Evolutionary conservation across 1,140 invertebrate species (phyloP).

Genomic region (Drosophila azteca): DNA sequence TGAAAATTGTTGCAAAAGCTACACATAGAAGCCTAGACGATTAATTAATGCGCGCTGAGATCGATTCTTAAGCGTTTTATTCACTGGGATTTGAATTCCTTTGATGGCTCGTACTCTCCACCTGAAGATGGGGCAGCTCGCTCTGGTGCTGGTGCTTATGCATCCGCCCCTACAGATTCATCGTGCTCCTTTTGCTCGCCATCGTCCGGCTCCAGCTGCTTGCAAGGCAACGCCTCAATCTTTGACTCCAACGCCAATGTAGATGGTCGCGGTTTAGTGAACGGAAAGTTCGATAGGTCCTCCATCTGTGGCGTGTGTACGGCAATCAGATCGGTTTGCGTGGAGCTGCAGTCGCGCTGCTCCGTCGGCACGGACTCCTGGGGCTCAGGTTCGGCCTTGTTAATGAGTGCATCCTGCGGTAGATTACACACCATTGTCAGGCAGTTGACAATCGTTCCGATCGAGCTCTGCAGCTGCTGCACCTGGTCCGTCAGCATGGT

Average conservation of each 20-base stretch:
- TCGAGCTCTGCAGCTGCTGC: constrained; percentile 89
- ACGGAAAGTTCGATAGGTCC: constrained; percentile 75
- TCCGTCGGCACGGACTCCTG: constrained; percentile 34
- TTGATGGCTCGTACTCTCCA: not conserved
- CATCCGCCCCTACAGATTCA: constrained; percentile 33
- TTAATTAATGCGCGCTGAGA: constrained; percentile 53
- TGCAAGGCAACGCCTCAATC: constrained; percentile 43
- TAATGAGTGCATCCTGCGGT: constrained; percentile 82
- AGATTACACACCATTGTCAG: constrained; percentile 85
- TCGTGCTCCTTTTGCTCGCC: constrained; percentile 46
- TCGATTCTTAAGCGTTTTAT: constrained; percentile 53
- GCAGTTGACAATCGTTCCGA: constrained; percentile 89
- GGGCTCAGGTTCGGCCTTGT: constrained; percentile 53
- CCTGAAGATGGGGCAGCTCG: too few relatives aligned
- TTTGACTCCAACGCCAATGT: constrained; percentile 72
- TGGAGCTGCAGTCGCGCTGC: constrained; percentile 85
- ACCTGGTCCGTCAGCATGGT: constrained; percentile 86
- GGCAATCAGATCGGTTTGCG: constrained; percentile 91
- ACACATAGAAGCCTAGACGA: constrained; percentile 56
- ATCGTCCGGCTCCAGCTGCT: constrained; percentile 26
- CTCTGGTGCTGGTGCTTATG: not conserved
- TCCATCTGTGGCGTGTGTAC: constrained; percentile 89
- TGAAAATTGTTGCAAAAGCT: constrained; percentile 68
- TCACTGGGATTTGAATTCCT: constrained; percentile 26
- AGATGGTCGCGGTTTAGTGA: constrained; percentile 74